These are phyloP conservation scores for Silvanus unidentatus DNA, from an alignment of 2,888 invertebrate species.

Conservation along the genomic window DNA sequence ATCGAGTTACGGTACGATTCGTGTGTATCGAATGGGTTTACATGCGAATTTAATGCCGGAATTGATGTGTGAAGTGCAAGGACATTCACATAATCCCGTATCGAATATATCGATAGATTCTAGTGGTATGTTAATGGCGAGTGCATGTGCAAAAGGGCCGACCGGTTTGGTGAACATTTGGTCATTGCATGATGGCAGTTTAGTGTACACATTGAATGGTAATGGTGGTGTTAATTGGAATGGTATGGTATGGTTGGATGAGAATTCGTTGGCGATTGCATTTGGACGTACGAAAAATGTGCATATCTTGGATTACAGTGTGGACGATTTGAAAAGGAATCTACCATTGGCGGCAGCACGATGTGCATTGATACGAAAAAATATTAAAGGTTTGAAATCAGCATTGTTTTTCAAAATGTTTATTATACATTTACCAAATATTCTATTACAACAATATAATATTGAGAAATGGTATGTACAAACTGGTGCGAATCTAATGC, in stretches of 20 bases:
- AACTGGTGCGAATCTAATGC: conserved; percentile 54
- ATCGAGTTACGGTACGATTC: conserved; percentile 50
- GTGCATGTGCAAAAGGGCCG: conserved; percentile 48
- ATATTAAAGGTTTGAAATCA: conserved; percentile 50
- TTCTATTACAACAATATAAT: conserved; percentile 50
- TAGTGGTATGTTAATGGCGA: conserved; percentile 51
- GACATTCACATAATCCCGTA: conserved; percentile 52
- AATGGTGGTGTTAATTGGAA: conserved; percentile 47
- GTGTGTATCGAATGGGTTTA: conserved; percentile 45
- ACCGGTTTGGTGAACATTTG: conserved; percentile 56
- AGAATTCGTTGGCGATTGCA: conserved; percentile 49
- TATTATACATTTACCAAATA: conserved; percentile 47
- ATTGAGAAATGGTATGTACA: conserved; percentile 54
- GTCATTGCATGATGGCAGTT: conserved; percentile 54
- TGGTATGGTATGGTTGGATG: conserved; percentile 50
- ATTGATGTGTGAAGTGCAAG: conserved; percentile 46
- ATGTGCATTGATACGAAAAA: conserved; percentile 48
- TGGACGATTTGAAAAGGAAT: conserved; percentile 44
- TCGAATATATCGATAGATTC: conserved; percentile 50
- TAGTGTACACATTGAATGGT: conserved; percentile 52
- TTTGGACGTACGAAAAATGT: conserved; percentile 53
- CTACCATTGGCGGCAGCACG: conserved; percentile 50
- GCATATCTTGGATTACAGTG: conserved; percentile 46
- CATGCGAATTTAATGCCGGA: conserved; percentile 30
- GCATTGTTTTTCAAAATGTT: conserved; percentile 52